Evolutionary conservation across 2,113 vertebrate species (phyloP), one percentile per base, ranked within the genome.

Genomic region (Nothocercus julius): DNA sequence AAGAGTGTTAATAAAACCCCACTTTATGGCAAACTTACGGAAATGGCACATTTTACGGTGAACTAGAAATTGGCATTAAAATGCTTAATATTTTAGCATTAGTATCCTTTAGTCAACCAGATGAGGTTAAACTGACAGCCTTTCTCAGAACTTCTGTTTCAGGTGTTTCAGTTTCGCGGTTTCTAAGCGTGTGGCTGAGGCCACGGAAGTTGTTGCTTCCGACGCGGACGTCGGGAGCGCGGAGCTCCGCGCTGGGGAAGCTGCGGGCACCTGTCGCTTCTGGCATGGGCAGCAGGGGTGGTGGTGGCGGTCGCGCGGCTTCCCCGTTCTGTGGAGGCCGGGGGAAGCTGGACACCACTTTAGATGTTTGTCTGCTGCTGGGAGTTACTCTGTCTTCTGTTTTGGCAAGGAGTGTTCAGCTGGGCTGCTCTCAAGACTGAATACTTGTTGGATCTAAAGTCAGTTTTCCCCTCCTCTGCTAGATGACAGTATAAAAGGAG

Each of bases 241-340:
- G n/a, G 80, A 24, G 17, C 28, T 51, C 11, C 25, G 17, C 78
- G 1, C 1, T 20, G 53, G 27, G 75, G 74, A 69, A 89, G 44
- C 44, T 91, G 11, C 16, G 13, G 19, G 9, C 47, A 8, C 58
- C 7, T 1, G 0, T 82, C 64, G 3, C 49, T 78, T 82, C 28
- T 89, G 28, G 42, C 38, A 12, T 82, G 58, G 64, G 8, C 21
- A 20, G 30, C 16, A 34, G 38, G 38, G 36, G 11, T 24, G 27
- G 14, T 78, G 0, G 1, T 18, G 25, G 8, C 81, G 69, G 47
- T 21, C 34, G 0, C 1, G 82, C 68, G 0, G 1, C 13, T 47
- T 79, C 10, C 40, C 27, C 8, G 5, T 24, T 22, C 51, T 82
- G 12, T 61, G 38, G 70, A 58, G 19, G 5, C 30, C 18, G 5